Evolutionary conservation across 2,113 vertebrate genomes (phyloP).

Genomic region (Pantherophis guttatus): DNA sequence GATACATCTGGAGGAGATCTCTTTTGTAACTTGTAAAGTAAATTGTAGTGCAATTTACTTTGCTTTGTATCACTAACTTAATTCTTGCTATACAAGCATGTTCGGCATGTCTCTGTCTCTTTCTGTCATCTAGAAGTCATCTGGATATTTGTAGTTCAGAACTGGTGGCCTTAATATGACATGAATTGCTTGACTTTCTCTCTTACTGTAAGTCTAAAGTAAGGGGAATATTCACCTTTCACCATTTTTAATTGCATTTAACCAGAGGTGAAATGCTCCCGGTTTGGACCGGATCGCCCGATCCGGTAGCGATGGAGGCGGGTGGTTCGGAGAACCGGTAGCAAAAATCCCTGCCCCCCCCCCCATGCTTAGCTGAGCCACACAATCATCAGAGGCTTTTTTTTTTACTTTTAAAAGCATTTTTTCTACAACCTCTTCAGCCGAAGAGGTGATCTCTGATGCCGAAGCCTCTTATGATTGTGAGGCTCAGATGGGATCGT

Average conservation of each 20-base stretch:
- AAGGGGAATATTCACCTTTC: background rate
- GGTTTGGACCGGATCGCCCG: too few species aligned
- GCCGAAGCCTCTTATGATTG: too few species aligned
- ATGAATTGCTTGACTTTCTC: background rate
- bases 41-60: background rate
- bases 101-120: background rate
- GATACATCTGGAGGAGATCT: background rate
- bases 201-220: background rate
- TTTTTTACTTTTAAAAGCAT: too few species aligned
- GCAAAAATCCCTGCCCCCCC: too few species aligned
- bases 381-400: too few species aligned
- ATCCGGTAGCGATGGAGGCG: too few species aligned
- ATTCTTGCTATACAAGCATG: background rate
- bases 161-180: background rate
- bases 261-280: background rate
- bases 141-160: background rate
- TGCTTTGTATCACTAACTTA: background rate
- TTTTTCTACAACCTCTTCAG: too few species aligned
- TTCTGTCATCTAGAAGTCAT: background rate
- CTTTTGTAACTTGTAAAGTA: background rate
- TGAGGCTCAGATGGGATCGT: too few species aligned
- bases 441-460: too few species aligned
- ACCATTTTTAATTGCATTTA: background rate
- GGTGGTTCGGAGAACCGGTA: too few species aligned
- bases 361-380: too few species aligned